These are phyloP conservation scores for Leptinotarsa haldemani DNA, from an alignment of 2,888 invertebrate species.

Conservation along the genomic window DNA sequence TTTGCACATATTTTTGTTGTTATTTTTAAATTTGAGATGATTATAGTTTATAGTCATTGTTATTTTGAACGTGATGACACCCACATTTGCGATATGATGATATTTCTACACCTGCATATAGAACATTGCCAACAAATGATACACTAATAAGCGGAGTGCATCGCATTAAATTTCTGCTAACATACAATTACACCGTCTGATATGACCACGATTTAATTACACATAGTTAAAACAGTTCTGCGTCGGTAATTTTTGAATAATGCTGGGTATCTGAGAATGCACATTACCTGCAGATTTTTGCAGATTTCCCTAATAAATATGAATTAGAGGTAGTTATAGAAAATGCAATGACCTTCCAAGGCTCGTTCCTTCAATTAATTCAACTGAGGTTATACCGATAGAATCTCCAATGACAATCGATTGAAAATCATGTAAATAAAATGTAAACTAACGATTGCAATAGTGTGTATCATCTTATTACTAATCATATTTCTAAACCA, in stretches of 20 bases:
- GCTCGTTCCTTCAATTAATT: neutral
- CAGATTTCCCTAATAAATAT: neutral
- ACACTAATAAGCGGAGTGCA: neutral
- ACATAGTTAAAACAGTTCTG: constrained; percentile 14
- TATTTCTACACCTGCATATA: neutral
- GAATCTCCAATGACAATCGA: neutral
- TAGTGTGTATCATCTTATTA: too few relatives aligned
- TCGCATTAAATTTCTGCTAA: constrained; percentile 2
- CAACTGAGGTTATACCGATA: neutral
- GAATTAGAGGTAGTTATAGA: neutral
- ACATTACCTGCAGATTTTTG: constrained; percentile 5
- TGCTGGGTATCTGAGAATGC: constrained; percentile 8
- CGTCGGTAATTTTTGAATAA: constrained; percentile 14
- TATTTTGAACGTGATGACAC: too few relatives aligned
- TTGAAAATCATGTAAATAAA: neutral
- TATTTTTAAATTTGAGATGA: too few relatives aligned
- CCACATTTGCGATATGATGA: neutral
- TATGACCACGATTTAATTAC: neutral
- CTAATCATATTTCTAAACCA: too few relatives aligned
- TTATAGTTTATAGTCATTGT: too few relatives aligned
- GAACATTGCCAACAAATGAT: neutral
- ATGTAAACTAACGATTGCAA: too few relatives aligned
- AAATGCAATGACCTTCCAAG: constrained; percentile 1
- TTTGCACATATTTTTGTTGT: too few relatives aligned
- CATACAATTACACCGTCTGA: constrained; percentile 5